Evolutionary conservation across 37 sponge, comb jelly and placozoan species (phyloP).

Genomic region (Bolinopsis microptera): DNA sequence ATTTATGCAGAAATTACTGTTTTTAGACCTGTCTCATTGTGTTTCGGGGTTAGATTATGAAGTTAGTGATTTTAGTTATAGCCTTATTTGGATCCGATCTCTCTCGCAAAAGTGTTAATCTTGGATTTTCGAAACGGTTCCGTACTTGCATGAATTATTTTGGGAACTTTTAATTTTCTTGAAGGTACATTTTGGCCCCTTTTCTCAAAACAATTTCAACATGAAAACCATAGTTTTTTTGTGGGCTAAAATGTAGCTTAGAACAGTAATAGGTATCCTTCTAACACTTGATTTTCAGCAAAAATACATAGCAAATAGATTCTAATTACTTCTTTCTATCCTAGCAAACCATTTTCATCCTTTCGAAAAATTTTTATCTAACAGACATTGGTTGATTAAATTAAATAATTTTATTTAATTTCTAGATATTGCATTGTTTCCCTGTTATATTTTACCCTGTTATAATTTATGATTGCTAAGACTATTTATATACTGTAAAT

Average conservation of each 20-base stretch:
- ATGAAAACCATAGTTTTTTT: neutral
- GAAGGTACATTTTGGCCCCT: neutral
- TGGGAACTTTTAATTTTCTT: neutral
- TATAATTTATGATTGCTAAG: slow-evolving; percentile 21
- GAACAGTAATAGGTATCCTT: neutral
- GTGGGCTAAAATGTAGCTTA: neutral
- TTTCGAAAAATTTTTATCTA: neutral
- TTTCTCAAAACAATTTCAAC: neutral
- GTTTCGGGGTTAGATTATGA: neutral
- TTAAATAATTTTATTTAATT: neutral
- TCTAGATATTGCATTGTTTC: neutral
- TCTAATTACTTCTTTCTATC: neutral
- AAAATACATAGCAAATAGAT: neutral
- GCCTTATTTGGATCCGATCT: neutral
- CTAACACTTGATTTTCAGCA: neutral
- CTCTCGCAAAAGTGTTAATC: too few relatives aligned
- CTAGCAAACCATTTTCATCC: neutral
- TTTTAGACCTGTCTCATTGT: too few relatives aligned
- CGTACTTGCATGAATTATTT: neutral
- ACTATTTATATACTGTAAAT: slow-evolving; percentile 37
- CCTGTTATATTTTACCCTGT: neutral
- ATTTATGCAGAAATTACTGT: too few relatives aligned
- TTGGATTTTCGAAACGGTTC: neutral
- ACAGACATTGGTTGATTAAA: neutral
- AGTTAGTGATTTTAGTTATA: neutral